Conservation (phyloP, 2,113 vertebrate species). For the Orycteropus afer region DNA sequence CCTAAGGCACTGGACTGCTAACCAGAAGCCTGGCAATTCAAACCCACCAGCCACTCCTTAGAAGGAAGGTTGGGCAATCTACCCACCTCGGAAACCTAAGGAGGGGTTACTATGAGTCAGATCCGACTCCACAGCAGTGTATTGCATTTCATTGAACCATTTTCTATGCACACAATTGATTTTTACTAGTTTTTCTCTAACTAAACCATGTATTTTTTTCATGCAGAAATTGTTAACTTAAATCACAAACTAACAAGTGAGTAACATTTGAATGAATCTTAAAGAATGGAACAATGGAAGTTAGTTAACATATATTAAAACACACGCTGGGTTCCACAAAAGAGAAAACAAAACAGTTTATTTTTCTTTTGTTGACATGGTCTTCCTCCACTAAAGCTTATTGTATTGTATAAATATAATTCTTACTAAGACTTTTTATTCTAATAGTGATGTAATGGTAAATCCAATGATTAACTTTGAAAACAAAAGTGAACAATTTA, state of each 20-base stretch:
- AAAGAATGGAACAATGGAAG: not conserved
- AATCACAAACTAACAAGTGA: not conserved
- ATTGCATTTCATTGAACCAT: not conserved
- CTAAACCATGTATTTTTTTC: not conserved
- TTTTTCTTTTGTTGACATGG: not conserved
- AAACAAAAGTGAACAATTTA: not conserved
- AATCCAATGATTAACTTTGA: not conserved
- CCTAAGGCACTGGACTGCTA: too few species aligned
- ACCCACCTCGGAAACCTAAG: too few species aligned
- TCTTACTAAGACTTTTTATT: not conserved
- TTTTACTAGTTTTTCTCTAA: not conserved
- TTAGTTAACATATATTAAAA: not conserved
- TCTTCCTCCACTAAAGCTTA: not conserved
- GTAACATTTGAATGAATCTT: not conserved
- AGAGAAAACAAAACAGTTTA: not conserved
- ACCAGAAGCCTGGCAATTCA: too few species aligned
- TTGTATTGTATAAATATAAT: not conserved
- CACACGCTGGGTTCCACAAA: not conserved
- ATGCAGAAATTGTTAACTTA: not conserved
- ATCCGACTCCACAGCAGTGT: too few species aligned
- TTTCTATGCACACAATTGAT: not conserved
- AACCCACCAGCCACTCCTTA: too few species aligned
- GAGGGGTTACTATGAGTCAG: too few species aligned
- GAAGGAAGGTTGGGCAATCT: too few species aligned
- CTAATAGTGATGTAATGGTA: not conserved